phyloP scores from a whole-genome alignment of 2,797 vertebrate species.

The Micrastur ruficollis region DNA sequence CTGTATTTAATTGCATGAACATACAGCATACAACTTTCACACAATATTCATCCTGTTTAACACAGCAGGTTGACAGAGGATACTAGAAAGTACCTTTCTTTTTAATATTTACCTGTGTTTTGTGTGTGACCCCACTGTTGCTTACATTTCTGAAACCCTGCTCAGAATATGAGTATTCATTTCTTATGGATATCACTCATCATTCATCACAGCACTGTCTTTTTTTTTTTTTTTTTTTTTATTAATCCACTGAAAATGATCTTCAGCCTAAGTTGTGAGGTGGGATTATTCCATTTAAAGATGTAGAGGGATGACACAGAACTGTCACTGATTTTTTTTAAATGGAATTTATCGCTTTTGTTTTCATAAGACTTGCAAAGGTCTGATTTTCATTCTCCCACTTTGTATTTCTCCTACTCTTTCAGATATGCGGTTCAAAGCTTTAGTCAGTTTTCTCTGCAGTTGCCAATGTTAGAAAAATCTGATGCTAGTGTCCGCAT shows the following conservation, averaged over 20 bases:
- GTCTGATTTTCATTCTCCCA: background rate
- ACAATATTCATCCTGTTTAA: background rate
- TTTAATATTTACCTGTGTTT: background rate
- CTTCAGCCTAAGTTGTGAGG: background rate
- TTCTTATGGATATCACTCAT: background rate
- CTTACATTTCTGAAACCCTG: background rate
- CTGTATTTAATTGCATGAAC: background rate
- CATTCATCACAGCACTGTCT: background rate
- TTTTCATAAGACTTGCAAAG: background rate
- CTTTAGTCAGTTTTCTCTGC: background rate
- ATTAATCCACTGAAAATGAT: background rate
- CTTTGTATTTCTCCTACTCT: background rate
- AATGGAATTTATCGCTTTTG: background rate
- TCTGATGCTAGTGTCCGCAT: background rate
- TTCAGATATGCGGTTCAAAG: background rate
- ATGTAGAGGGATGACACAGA: background rate
- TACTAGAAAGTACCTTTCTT: background rate
- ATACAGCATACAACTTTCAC: background rate
- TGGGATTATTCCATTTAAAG: background rate
- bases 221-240: background rate
- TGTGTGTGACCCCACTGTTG: background rate
- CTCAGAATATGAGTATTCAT: background rate
- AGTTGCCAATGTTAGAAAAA: background rate
- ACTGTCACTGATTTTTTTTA: background rate
- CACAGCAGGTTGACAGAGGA: background rate